phyloP scores from a whole-genome alignment of 30 jellyfish, hydroid and myxozoan genomes.

The Rhopilema esculentum region DNA sequence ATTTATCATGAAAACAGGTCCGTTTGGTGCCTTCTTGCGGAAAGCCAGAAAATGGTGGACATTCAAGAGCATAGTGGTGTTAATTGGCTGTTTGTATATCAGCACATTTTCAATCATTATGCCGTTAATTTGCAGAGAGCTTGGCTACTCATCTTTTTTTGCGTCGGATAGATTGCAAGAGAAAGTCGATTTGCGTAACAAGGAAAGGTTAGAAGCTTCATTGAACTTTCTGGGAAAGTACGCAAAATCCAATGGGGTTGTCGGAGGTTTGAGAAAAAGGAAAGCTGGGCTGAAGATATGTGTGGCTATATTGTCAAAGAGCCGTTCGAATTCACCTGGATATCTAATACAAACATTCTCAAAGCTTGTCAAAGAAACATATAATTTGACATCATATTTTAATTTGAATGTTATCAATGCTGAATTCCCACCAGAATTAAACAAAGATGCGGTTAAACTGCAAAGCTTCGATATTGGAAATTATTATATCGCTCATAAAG shows the following conservation, averaged over 20 bases:
- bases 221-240: not conserved
- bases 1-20: not conserved
- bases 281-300: not conserved
- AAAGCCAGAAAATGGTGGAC: not conserved
- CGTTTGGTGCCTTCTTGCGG: not conserved
- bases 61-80: not conserved
- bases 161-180: not conserved
- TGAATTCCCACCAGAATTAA: slow-evolving; percentile 15
- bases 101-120: slow-evolving; percentile 2
- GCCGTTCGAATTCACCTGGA: slow-evolving; percentile 19
- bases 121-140: slow-evolving; percentile 26
- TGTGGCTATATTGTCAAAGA: slow-evolving; percentile 17
- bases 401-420: slow-evolving; percentile 33
- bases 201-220: slow-evolving; percentile 8
- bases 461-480: not conserved
- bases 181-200: slow-evolving; percentile 1
- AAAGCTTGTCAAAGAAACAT: slow-evolving; percentile 25
- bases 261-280: not conserved
- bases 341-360: slow-evolving; percentile 44
- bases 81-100: not conserved
- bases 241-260: not conserved
- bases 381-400: not conserved
- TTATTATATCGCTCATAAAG: not conserved
- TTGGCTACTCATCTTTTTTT: slow-evolving; percentile 45
- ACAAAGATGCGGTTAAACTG: slow-evolving; percentile 1